Percentiles rank a stretch among this genome's conserved stretches.
These are phyloP conservation scores for Nyctereutes procyonoides DNA, from an alignment of 2,113 vertebrate genomes.

Conservation along the genomic window DNA sequence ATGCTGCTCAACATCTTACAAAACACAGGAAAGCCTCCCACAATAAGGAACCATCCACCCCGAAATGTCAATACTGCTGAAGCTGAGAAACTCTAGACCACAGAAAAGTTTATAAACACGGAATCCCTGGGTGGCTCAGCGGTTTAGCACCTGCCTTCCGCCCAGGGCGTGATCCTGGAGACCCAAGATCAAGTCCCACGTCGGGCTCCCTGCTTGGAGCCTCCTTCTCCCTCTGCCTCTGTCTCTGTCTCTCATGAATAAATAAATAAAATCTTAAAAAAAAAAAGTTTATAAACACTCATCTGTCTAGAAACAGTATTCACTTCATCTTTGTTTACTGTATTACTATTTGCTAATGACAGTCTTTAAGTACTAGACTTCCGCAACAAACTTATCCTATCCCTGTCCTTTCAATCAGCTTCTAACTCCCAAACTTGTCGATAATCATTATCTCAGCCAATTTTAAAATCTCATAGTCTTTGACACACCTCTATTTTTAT, in stretches of 20 bases:
- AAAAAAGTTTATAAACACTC: not conserved
- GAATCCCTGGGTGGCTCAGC: not conserved
- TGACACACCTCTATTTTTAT: not conserved
- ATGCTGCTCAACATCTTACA: not conserved
- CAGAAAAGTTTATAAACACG: not conserved
- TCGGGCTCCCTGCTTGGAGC: not conserved
- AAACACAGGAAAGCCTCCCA: not conserved
- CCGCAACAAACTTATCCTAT: slow-evolving; percentile 19
- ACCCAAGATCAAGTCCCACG: not conserved
- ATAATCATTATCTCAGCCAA: not conserved
- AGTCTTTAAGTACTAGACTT: slow-evolving; percentile 36
- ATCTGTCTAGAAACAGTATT: slow-evolving; percentile 26
- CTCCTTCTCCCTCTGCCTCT: not conserved
- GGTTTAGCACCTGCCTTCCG: not conserved
- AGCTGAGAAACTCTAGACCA: not conserved
- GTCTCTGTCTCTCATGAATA: not conserved
- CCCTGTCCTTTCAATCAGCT: slow-evolving; percentile 8
- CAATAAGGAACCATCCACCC: not conserved
- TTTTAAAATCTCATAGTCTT: slow-evolving; percentile 15
- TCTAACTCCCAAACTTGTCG: slow-evolving; percentile 42
- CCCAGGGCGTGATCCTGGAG: not conserved
- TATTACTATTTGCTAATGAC: slow-evolving; percentile 4
- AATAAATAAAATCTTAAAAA: not conserved
- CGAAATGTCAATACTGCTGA: not conserved
- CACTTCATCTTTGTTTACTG: not conserved